Conservation (phyloP, 2,888 invertebrate genomes). For the Parascotia fuliginaria region DNA sequence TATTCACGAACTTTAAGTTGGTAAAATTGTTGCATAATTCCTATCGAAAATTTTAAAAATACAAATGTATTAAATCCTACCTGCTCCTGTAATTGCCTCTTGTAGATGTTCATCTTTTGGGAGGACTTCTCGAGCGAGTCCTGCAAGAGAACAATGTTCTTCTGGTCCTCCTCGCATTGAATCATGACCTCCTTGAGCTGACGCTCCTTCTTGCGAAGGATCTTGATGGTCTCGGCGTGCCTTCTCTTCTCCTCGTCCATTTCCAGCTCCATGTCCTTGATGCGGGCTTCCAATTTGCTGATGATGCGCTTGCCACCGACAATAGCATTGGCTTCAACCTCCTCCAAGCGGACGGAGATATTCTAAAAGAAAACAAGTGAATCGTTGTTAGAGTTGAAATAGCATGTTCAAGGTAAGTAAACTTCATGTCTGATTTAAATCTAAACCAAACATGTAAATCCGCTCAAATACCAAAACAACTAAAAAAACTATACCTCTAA, state of each 20-base stretch:
- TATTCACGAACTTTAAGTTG: too few species aligned
- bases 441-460: too few species aligned
- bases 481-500: too few species aligned
- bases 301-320: conserved; percentile 98
- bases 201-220: conserved; percentile 99
- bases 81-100: conserved; percentile 97
- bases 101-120: conserved; percentile 96
- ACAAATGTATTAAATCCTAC: conserved; percentile 67
- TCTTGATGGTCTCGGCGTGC: conserved; percentile 98
- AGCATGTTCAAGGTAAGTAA: too few species aligned
- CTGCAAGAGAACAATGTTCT: conserved; percentile 96
- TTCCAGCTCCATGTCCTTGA: conserved; percentile 97
- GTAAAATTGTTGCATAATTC: too few species aligned
- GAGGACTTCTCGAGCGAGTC: conserved; percentile 94
- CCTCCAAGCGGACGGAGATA: conserved; percentile 96
- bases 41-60: too few species aligned
- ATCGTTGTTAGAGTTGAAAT: too few species aligned
- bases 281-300: conserved; percentile 97
- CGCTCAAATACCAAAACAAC: too few species aligned
- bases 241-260: conserved; percentile 98
- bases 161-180: conserved; percentile 98
- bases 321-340: conserved; percentile 98
- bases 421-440: too few species aligned
- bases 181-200: conserved; percentile 97
- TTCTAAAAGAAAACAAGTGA: conserved; percentile 87